phyloP scores from a whole-genome alignment of 2,888 invertebrate genomes.

The Nephrotoma guestfalica region DNA sequence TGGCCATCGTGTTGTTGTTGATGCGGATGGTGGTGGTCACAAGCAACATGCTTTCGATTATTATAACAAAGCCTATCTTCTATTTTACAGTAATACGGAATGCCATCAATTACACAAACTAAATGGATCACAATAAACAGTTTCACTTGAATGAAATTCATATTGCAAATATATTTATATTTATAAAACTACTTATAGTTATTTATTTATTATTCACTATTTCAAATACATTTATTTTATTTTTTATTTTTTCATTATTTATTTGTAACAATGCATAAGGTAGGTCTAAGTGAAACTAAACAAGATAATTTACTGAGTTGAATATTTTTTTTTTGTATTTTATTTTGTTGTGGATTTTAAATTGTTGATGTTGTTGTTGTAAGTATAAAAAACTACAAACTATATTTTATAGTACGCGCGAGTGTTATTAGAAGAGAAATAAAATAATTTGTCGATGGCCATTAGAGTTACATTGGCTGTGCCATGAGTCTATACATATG shows the following conservation, averaged over 20 bases:
- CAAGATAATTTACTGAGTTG: not conserved
- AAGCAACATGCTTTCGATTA: not conserved
- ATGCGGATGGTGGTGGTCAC: not conserved
- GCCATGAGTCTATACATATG: too few relatives aligned
- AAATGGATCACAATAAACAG: not conserved
- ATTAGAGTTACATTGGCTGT: too few relatives aligned
- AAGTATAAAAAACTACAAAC: not conserved
- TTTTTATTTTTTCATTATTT: not conserved
- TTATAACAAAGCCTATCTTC: not conserved
- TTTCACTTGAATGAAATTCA: not conserved
- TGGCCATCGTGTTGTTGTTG: not conserved
- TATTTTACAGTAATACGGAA: not conserved
- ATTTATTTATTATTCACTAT: not conserved
- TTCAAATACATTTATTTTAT: not conserved
- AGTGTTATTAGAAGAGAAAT: too few relatives aligned
- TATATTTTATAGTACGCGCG: too few relatives aligned
- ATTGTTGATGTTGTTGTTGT: not conserved
- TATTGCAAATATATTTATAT: not conserved
- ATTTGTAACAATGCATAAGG: not conserved
- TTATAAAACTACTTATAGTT: not conserved
- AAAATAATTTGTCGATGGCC: too few relatives aligned
- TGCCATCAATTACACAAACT: not conserved
- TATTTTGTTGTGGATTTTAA: not conserved
- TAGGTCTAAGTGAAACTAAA: not conserved
- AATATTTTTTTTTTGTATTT: not conserved